Evolutionary conservation across 1,140 invertebrate species (phyloP).

Genomic region (Drosophila persimilis): DNA sequence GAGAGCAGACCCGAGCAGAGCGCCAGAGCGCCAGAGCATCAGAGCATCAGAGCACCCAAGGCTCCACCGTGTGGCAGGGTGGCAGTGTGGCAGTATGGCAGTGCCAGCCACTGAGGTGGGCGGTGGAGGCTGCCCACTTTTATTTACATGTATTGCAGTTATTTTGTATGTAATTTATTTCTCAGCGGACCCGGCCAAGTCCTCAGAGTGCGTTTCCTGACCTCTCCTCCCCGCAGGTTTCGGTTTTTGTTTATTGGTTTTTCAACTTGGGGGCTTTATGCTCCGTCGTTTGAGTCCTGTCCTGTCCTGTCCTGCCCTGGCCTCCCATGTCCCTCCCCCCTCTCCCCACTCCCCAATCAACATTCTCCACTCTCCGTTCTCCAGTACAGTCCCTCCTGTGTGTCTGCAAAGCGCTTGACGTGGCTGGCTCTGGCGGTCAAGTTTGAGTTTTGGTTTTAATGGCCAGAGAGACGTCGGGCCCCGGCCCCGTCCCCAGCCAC

Average conservation of each 20-base stretch:
- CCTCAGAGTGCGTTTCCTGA: constrained; percentile 56
- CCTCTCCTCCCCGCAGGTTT: neutral
- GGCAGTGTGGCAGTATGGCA: constrained; percentile 1
- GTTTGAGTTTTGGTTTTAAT: constrained; percentile 70
- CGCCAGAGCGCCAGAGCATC: neutral
- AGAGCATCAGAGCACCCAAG: constrained; percentile 18
- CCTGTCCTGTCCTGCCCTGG: neutral
- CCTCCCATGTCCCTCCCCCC: no score
- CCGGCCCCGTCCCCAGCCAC: neutral
- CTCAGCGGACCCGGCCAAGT: constrained; percentile 37
- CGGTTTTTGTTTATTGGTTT: constrained; percentile 74
- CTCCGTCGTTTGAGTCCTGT: constrained; percentile 3
- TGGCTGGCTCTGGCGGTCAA: constrained; percentile 47
- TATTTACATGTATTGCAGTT: constrained; percentile 81
- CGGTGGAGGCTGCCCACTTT: constrained; percentile 50
- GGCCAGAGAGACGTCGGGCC: constrained; percentile 28
- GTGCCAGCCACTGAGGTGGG: constrained; percentile 12
- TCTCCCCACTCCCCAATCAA: no score
- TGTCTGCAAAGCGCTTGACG: constrained; percentile 39
- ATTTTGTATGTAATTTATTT: constrained; percentile 81
- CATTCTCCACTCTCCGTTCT: neutral
- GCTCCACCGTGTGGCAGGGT: constrained; percentile 5
- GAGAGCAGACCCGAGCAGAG: constrained; percentile 4
- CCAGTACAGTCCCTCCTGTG: neutral
- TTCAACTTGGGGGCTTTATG: constrained; percentile 56